Base-by-base conservation (phyloP, 1,140 invertebrate genomes). In the Ephestia elutella region DNA sequence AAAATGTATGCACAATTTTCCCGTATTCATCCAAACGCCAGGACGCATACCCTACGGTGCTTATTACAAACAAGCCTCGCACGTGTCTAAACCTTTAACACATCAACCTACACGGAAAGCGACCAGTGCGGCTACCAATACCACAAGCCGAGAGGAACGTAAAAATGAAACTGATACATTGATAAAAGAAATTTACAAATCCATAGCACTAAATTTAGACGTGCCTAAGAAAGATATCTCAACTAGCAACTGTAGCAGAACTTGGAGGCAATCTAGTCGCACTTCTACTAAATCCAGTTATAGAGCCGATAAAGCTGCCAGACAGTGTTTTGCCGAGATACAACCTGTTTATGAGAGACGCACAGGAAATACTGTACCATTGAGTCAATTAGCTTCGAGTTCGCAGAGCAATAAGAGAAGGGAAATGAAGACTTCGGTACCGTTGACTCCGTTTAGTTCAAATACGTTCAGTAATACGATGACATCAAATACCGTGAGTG, bases 141-240 rank as follows among this genome's bases (percentile, higher is more conserved):
- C 57, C 7, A 25, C 2, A 25, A 25, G 21, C 2, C 21, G 21
- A 11, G 51, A 66, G 5, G 17, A 63, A 10, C 57, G 21, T 0
- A 71, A 54, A 35, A 75, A 68, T n/a, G 82, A 86, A 71, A 84
- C 82, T 5, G 71, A 82, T 25, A 80, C 82, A 57, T 60, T 87
- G 11, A 86, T 86, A 15, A 79, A 84, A 65, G 85, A 87, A 66
- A 86, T 85, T 65, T 86, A 87, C 60, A 85, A 82, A 60, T 86
- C 85, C 1, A 66, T 87, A 20, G 73, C 76, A 9, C 48, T 81
- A 11, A 81, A 68, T 38, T 59, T 84, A 51, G 70, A 76, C 28
- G 65, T 69, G 18, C 67, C 70, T 0, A 68, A 57, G 0, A 84
- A 83, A 69, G 68, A 72, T 5, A 71, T 64, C 5, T 83, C 77